Evolutionary conservation across 2,797 vertebrate genomes (phyloP), one percentile per base, ranked within the genome.

Genomic region (Siniperca obscura): DNA sequence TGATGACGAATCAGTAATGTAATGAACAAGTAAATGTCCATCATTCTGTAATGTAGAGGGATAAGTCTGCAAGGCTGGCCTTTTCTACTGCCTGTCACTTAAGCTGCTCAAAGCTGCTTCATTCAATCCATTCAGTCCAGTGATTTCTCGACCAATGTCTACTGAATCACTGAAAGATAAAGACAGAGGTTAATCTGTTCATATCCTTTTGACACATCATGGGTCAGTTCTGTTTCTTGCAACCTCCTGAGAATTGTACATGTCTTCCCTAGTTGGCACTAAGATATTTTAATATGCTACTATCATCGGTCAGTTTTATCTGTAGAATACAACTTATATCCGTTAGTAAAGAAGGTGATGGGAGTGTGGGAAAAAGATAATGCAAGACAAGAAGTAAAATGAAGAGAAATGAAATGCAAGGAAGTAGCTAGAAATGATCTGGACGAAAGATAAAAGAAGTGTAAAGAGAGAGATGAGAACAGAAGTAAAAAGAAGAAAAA

Each of bases 161-260:
- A 40, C 66, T 74, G 70, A 74, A 38, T 62, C 52, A 77, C 62
- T 76, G 53, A 76, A 55, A 53, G 72, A 52, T 65, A 56, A 71
- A 72, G 59, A 74, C 66, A 40, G 74, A 72, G 80, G 83, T 89
- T 74, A 84, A 89, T 86, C 60, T 19, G 22, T 30, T 60, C 38
- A 21, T 59, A 76, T 17, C 76, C 73, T 17, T 19, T 44, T 27
- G 27, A 46, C 13, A 46, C n/a, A 14, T 17, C 30, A 30, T 3
- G 27, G 53, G 69, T 76, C 71, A 36, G 9, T 55, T 40, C 19
- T 48, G 53, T 46, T 56, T 70, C 61, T 59, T 44, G 46, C 9
- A 59, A 16, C n/a, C 36, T 61, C 34, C 46, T 1, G 22, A 59
- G 36, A n/a, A 38, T 10, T n/a, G 0, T 67, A 38, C 27, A 40